Percentiles rank a stretch among this genome's conserved stretches.
Evolutionary conservation across 2,888 invertebrate species (phyloP).

Genomic region (Amphipyra berbera): DNA sequence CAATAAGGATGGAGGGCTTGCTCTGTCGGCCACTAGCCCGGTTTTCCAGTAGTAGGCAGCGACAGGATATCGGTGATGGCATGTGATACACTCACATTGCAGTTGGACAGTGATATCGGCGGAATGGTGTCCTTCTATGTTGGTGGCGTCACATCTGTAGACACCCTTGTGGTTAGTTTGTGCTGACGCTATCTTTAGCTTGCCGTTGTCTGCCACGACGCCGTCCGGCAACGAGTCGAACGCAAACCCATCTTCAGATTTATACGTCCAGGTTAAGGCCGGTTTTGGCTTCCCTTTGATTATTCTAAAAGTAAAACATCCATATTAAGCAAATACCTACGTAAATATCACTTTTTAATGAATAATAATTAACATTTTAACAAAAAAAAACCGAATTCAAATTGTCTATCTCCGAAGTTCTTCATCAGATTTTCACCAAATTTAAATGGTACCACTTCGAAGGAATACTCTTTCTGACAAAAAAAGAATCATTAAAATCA

Average conservation of each 20-base stretch:
- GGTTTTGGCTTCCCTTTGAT: constrained; percentile 76
- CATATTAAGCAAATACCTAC: neutral
- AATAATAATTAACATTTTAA: too few species aligned
- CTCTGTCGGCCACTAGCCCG: too few species aligned
- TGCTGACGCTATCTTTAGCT: constrained; percentile 67
- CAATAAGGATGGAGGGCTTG: too few species aligned
- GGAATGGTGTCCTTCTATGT: constrained; percentile 68
- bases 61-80: too few species aligned
- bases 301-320: constrained; percentile 62
- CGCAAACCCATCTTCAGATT: constrained; percentile 57
- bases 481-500: too few species aligned
- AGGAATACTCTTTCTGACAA: too few species aligned
- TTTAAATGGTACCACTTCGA: too few species aligned
- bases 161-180: constrained; percentile 68
- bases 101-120: constrained; percentile 69
- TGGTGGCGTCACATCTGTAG: constrained; percentile 75
- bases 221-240: constrained; percentile 67
- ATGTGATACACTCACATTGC: constrained; percentile 70
- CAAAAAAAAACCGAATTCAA: too few species aligned
- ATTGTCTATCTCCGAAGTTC: too few species aligned
- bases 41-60: too few species aligned
- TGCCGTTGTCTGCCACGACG: constrained; percentile 57
- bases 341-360: too few species aligned
- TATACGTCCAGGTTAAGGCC: constrained; percentile 72
- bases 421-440: too few species aligned